Base-by-base conservation (phyloP, 2,888 invertebrate genomes). In the Timandra comae region DNA sequence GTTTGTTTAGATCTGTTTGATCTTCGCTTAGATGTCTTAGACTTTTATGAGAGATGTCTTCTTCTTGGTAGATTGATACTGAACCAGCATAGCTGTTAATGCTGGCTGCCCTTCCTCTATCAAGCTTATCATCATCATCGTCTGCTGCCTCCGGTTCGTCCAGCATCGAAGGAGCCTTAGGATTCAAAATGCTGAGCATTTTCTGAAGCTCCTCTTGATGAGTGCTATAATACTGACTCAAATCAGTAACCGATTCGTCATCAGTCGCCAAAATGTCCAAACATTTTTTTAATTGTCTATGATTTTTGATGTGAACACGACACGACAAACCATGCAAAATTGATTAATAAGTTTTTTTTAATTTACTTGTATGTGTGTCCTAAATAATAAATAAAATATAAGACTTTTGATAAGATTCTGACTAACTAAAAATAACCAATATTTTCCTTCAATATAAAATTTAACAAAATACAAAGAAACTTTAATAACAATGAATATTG, bases 191-290 rank as follows among this genome's bases (percentile, higher is more conserved):
- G 21, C 49, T 64, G 2, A 85, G 50, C 19, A 85, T 58, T 41
- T 76, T 80, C 29, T 71, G 63, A 9, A 85, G 44, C 35, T 84
- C 84, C 0, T 82, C 82, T 35, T 76, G 81, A 31, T 85, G 85
- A 21, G 60, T 60, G 43, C 72, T 70, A 40, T 79, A 84, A 33
- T 84, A 85, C 33, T 76, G 60, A 40, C 73, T 77, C 39, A 84
- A 50, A 46, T 82, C 84, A 3, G 74, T 65, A 1, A 69, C 66
- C 27, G 62, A 80, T 31, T 84, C 82, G 32, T 86, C 79, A 33
- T 82, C 79, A 8, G 84, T 78, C 52, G 82, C 87, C 57, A 89
- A 77, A 80, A 89, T 88, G 76, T 89, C 88, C 75, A 89, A 80
- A 69, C 88, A 89, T 56, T 88, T 88, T 70, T 76, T 81, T 63